Evolutionary conservation across 2,888 invertebrate genomes (phyloP), one percentile per base, ranked within the genome.

Genomic region (Caenorhabditis imperialis): DNA sequence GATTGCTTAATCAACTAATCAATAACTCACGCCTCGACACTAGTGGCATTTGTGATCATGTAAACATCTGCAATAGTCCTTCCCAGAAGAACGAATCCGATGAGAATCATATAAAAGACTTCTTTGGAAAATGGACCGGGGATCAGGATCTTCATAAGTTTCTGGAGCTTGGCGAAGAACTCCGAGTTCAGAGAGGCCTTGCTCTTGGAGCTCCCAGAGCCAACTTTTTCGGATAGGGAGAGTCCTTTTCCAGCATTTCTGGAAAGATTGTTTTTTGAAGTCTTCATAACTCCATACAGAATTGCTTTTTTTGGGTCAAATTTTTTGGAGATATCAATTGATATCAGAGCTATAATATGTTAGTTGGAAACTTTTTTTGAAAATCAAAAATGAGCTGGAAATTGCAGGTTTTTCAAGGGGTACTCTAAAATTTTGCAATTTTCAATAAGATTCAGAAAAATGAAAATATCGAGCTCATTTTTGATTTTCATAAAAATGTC

Each of bases 21-120:
- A n/a, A n/a, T n/a, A 23, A 47, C 79, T 58, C n/a, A 88, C 93
- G 94, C 94, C 91, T 98, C 98, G 83, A 98, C 92, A 61, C 93
- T 91, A 2, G 98, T 98, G 12, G 94, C 94, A 88, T 94, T 94
- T 87, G 94, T 93, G 83, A 99, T 99, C 91, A 98, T 92, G 96
- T 96, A 99, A 55, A 99, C 91, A 90, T 99, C 99, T 88, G 96
- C 96, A 81, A 95, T 91, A 0, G 98, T 96, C 82, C 97, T 91
- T 1, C 94, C 92, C 18, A 96, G 91, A 44, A 99, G 91, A 5
- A 95, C 92, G 5, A 90, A 88, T 1, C 96, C 96, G 50, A 91
- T 90, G 37, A 90, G 55, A 20, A 80, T 67, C 84, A 87, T 82
- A 69, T 86, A 86, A 40, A 86, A 80, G 4, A 85, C 83, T 77